Percentiles rank a stretch among this genome's conserved stretches.
Conservation (phyloP, 2,888 invertebrate species). For the Eretmocerus hayati region DNA sequence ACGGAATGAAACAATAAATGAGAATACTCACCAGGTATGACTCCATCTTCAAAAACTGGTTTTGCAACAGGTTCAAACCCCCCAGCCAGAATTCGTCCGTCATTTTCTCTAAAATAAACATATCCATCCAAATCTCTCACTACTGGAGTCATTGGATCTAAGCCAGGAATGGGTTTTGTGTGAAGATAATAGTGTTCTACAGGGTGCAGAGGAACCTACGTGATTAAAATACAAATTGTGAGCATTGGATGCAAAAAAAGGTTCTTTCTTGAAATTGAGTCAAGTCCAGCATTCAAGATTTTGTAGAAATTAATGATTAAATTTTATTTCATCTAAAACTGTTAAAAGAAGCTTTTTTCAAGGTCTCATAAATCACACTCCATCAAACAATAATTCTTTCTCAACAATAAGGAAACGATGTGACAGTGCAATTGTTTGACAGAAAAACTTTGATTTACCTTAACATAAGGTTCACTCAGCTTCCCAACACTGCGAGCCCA, state of each 20-base stretch:
- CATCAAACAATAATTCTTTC: not conserved
- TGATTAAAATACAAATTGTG: too few relatives aligned
- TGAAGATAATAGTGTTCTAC: conserved; percentile 91
- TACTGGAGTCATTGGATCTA: conserved; percentile 79
- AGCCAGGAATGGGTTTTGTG: conserved; percentile 70
- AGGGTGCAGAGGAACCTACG: conserved; percentile 74
- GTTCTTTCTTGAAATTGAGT: too few relatives aligned
- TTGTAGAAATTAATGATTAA: too few relatives aligned
- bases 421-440: not conserved
- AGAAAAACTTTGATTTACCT: conserved; percentile 46
- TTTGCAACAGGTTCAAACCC: conserved; percentile 89
- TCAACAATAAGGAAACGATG: not conserved
- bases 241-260: too few relatives aligned
- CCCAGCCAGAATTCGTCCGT: conserved; percentile 79
- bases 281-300: too few relatives aligned
- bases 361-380: too few relatives aligned
- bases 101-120: conserved; percentile 77
- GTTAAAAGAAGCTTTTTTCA: too few relatives aligned
- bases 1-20: not conserved
- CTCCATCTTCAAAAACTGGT: conserved; percentile 77
- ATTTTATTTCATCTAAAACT: too few relatives aligned
- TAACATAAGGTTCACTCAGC: conserved; percentile 75
- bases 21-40: conserved; percentile 52
- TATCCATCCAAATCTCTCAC: conserved; percentile 82
- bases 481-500: conserved; percentile 90